Evolutionary conservation across 2,888 invertebrate species (phyloP), one percentile per base, ranked within the genome.

Genomic region (Boloria euphrosyne): DNA sequence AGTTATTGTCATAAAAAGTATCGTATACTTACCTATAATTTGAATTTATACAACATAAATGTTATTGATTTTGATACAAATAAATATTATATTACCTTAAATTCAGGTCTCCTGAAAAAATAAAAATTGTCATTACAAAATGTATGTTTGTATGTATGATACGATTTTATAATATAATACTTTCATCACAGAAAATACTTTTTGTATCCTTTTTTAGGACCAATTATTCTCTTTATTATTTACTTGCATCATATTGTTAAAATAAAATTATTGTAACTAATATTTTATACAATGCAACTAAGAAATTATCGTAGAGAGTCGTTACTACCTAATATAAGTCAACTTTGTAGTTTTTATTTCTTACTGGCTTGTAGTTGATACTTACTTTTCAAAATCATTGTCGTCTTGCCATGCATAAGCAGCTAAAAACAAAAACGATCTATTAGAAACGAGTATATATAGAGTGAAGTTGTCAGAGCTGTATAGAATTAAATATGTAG

Each of bases 351-450:
- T 43, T 38, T 44, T 14, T 22, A n/a, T 58, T 18, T 14, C 38
- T 16, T 43, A 14, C 3, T 47, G 47, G 2, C 14, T 17, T n/a
- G 47, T 2, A 38, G n/a, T 47, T 5, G 47, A 52, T n/a, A 63
- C 67, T 65, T 69, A 69, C 71, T 63, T 55, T 31, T 53, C 57
- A 54, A 67, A 67, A 63, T 71, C 64, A 27, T 72, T 53, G 54
- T 75, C 71, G 14, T 76, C 66, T 18, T 71, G 66, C 73, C 71
- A 72, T n/a, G 66, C 72, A 18, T 68, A 75, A 31, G 62, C 65
- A 55, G 74, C 78, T 80, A 73, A 59, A 65, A 71, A 66, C 27
- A 59, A 68, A 17, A 62, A 7, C 14, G 31, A 59, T 52, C 46
- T 18, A 58, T 47, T n/a, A 16, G n/a, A n/a, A n/a, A n/a, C n/a